Percentiles rank a stretch among this genome's conserved stretches.
Evolutionary conservation across 2,113 vertebrate genomes (phyloP).

Genomic region (Hypanus sabinus): DNA sequence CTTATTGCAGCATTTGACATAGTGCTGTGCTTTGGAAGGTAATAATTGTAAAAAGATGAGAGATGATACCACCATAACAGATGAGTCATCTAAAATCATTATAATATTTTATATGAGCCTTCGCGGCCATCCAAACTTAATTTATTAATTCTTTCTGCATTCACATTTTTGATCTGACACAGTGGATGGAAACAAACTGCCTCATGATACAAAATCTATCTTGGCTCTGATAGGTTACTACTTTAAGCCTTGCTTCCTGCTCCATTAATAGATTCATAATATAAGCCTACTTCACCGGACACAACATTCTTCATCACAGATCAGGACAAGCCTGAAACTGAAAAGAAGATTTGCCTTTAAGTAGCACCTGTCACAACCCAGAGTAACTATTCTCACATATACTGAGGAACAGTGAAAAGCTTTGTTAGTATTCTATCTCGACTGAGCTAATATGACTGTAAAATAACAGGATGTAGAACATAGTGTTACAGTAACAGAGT

Average conservation of each 20-base stretch:
- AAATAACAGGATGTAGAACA: too few species aligned
- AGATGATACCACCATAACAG: background rate
- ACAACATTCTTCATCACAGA: background rate
- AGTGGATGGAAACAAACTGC: background rate
- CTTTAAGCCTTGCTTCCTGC: background rate
- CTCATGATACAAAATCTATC: background rate
- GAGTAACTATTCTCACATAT: too few species aligned
- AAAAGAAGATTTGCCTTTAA: too few species aligned
- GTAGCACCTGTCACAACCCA: too few species aligned
- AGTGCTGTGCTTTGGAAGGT: background rate
- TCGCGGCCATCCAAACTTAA: background rate
- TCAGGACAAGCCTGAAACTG: background rate
- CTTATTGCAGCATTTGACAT: background rate
- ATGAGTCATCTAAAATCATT: slow-evolving; percentile 6
- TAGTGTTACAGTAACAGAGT: too few species aligned
- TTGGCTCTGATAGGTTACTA: background rate
- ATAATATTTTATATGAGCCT: slow-evolving; percentile 26
- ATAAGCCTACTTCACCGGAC: too few species aligned
- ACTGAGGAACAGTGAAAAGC: too few species aligned
- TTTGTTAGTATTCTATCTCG: too few species aligned
- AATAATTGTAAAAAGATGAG: slow-evolving; percentile 23
- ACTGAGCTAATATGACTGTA: too few species aligned
- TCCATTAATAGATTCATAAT: background rate
- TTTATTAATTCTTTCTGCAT: background rate
- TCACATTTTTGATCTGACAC: background rate